These are phyloP conservation scores for Leucopternis melanops DNA, from an alignment of 2,113 vertebrate species.

Conservation along the genomic window DNA sequence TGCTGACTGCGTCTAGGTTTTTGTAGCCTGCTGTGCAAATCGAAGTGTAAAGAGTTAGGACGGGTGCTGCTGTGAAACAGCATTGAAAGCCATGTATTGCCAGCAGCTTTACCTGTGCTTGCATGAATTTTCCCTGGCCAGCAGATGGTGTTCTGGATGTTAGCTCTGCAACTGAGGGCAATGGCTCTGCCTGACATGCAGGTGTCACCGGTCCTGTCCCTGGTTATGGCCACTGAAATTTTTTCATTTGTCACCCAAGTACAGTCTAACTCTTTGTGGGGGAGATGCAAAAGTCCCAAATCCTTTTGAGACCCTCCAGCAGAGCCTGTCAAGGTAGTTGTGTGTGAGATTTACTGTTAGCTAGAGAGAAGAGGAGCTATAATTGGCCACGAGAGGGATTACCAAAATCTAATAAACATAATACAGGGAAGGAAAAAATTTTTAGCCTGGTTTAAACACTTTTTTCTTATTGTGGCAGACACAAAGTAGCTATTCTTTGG, in stretches of 20 bases:
- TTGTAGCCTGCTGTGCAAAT: background rate
- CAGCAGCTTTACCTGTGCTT: background rate
- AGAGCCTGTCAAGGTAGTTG: background rate
- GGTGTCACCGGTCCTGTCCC: background rate
- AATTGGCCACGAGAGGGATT: background rate
- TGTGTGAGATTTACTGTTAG: background rate
- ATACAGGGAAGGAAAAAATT: background rate
- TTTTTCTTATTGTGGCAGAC: constrained; percentile 39
- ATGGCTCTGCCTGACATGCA: background rate
- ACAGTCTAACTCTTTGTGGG: background rate
- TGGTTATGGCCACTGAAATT: background rate
- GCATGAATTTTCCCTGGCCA: background rate
- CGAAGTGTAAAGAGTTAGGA: rapidly evolving
- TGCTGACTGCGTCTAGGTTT: background rate
- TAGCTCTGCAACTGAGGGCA: background rate
- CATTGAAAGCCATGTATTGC: rapidly evolving
- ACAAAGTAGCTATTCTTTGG: constrained; percentile 68
- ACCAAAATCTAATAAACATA: background rate
- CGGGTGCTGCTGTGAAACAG: background rate
- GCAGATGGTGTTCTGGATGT: constrained; percentile 25
- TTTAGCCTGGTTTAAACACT: background rate
- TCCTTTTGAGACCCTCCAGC: background rate
- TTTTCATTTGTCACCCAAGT: background rate
- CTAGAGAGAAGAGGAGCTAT: background rate
- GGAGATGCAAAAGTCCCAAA: background rate